These are phyloP conservation scores for Eurypyga helias DNA, from an alignment of 2,113 vertebrate genomes.

Conservation along the genomic window DNA sequence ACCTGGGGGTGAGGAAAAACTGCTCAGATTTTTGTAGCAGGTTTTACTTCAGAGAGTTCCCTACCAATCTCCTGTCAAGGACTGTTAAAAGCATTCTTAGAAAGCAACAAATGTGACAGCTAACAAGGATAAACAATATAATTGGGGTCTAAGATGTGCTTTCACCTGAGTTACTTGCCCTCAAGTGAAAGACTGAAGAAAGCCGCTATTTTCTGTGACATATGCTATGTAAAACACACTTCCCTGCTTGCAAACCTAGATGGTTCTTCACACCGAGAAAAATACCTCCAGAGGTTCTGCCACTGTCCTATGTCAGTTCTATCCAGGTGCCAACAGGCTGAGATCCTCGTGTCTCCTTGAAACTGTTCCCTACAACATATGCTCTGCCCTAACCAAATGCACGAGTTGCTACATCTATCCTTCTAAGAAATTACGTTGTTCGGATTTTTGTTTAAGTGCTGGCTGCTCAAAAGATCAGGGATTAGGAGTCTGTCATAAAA, in stretches of 20 bases:
- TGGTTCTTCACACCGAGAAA: neutral
- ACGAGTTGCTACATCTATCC: neutral
- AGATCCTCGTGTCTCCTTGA: neutral
- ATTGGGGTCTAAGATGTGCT: neutral
- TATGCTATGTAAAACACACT: neutral
- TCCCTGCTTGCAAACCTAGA: neutral
- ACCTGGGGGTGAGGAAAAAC: neutral
- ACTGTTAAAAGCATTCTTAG: neutral
- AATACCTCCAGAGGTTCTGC: neutral
- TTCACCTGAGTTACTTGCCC: neutral
- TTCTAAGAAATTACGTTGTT: neutral
- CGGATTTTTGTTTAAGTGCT: neutral
- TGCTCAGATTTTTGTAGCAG: neutral
- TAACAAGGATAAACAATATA: neutral
- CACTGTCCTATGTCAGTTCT: neutral
- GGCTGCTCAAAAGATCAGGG: neutral
- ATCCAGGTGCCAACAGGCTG: neutral
- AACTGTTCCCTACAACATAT: neutral
- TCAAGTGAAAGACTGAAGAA: neutral
- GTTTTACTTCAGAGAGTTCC: neutral
- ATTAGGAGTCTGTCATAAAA: neutral
- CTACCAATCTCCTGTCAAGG: neutral
- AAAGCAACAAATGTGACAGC: neutral
- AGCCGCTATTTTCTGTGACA: neutral
- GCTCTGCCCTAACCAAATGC: neutral